Evolutionary conservation across 2,888 invertebrate genomes (phyloP).

Genomic region (Torymus texanus): DNA sequence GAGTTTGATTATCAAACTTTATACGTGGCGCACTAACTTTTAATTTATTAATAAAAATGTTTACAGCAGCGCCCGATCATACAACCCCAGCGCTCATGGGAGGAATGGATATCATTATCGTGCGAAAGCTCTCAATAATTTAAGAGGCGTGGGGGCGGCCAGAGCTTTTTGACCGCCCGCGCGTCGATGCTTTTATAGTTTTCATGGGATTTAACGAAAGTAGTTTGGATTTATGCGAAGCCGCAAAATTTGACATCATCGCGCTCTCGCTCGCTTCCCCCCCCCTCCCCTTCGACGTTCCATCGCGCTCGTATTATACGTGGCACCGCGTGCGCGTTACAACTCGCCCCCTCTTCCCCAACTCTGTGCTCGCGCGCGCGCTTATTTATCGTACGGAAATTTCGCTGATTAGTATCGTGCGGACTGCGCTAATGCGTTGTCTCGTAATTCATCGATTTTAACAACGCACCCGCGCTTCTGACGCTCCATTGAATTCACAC

Average conservation of each 20-base stretch:
- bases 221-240: constrained; percentile 54
- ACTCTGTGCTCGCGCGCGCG: no score
- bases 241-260: constrained; percentile 57
- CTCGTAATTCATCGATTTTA: constrained; percentile 75
- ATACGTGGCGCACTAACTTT: constrained; percentile 38
- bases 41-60: constrained; percentile 52
- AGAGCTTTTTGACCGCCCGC: constrained; percentile 33
- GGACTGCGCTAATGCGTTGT: constrained; percentile 74
- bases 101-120: constrained; percentile 41
- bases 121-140: constrained; percentile 40
- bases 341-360: constrained; percentile 41
- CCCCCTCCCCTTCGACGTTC: background rate
- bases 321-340: constrained; percentile 61
- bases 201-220: constrained; percentile 55
- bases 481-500: constrained; percentile 53
- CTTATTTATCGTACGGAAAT: constrained; percentile 75
- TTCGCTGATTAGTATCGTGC: constrained; percentile 75
- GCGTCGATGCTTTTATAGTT: constrained; percentile 46
- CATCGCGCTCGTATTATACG: constrained; percentile 43
- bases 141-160: background rate
- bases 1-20: constrained; percentile 42
- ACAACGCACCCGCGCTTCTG: constrained; percentile 59
- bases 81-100: background rate
- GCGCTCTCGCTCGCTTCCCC: background rate
- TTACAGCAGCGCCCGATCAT: background rate